These are phyloP conservation scores for Propithecus perrieri DNA, from an alignment of 2,797 vertebrate species.

Conservation along the genomic window DNA sequence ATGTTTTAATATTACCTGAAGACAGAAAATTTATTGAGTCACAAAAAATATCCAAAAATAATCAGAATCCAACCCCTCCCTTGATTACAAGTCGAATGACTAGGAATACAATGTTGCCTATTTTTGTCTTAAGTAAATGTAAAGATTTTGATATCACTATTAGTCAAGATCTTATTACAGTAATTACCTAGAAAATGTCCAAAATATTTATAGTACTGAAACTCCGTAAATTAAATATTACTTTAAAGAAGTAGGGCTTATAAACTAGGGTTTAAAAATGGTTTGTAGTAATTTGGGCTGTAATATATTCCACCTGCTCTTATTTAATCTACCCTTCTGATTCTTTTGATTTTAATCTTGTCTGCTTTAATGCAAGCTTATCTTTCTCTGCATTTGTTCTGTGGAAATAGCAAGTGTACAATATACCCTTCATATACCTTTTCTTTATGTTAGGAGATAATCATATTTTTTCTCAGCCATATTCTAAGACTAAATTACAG, in stretches of 20 bases:
- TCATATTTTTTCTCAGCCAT: neutral
- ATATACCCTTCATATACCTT: neutral
- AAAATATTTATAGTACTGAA: neutral
- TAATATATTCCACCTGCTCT: neutral
- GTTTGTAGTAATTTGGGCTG: neutral
- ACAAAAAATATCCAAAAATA: neutral
- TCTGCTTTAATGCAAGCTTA: neutral
- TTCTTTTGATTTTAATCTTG: neutral
- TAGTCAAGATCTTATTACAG: neutral
- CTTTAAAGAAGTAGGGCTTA: neutral
- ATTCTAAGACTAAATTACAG: neutral
- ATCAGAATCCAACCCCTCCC: neutral
- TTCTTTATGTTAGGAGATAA: neutral
- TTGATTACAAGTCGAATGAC: neutral
- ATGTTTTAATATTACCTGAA: neutral
- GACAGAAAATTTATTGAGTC: neutral
- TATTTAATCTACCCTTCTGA: neutral
- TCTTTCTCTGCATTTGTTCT: neutral
- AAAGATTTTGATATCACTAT: neutral
- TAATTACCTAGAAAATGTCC: neutral
- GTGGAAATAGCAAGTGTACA: neutral
- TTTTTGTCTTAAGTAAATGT: neutral
- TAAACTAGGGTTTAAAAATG: neutral
- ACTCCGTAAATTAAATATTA: neutral
- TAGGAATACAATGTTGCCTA: neutral